Evolutionary conservation across 23 tunicate species (phyloP).

Genomic region (Ciona savignyi): DNA sequence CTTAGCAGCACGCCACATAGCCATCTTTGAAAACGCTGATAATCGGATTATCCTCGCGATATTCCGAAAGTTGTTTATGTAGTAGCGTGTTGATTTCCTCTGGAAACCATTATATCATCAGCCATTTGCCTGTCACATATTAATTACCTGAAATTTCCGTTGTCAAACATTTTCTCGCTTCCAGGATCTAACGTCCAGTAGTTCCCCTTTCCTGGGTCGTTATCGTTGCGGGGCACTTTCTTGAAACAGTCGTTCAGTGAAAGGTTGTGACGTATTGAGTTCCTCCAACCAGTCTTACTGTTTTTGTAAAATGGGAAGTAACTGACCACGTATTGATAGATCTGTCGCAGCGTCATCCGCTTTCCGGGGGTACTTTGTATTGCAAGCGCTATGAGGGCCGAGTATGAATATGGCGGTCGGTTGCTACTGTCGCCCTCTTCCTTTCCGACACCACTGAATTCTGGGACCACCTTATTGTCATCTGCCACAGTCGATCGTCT

Average conservation of each 20-base stretch:
- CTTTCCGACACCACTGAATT: background rate
- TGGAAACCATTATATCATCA: background rate
- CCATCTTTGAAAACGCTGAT: too few species aligned
- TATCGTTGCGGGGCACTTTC: constrained; percentile 85
- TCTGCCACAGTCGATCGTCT: background rate
- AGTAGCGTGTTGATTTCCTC: background rate
- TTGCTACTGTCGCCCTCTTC: constrained; percentile 13
- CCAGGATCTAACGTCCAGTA: constrained; percentile 95
- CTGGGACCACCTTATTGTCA: background rate
- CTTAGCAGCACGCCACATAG: too few species aligned
- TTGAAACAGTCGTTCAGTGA: constrained; percentile 92
- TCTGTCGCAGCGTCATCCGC: constrained; percentile 89
- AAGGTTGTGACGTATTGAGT: constrained; percentile 88
- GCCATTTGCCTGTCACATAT: background rate
- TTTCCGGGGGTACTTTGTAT: constrained; percentile 75
- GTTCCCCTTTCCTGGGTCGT: constrained; percentile 95
- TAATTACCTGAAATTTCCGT: constrained; percentile 84
- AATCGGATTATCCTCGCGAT: too few species aligned
- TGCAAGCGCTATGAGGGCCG: constrained; percentile 88
- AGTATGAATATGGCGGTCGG: constrained; percentile 96
- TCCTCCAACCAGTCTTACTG: constrained; percentile 94
- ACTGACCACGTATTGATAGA: constrained; percentile 79
- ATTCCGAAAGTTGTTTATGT: background rate
- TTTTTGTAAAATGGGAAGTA: constrained; percentile 88
- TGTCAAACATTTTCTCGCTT: constrained; percentile 93